phyloP scores from a whole-genome alignment of 2,113 vertebrate genomes.

The Telmatochromis sp. region DNA sequence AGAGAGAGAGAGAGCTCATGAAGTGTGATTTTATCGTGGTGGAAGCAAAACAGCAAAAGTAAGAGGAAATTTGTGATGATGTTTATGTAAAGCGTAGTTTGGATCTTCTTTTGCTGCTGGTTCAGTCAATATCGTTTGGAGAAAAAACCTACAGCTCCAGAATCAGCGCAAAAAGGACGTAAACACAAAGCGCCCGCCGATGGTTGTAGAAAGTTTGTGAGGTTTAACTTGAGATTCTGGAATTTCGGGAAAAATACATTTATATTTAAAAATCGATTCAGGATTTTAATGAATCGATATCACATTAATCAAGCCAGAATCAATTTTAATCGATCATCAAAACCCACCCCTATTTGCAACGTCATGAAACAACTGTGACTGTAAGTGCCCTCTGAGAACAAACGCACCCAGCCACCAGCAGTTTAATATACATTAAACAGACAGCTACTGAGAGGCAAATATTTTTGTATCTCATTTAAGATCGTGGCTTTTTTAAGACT shows the following conservation, averaged over 20 bases:
- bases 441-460: not conserved
- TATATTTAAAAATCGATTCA: not conserved
- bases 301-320: not conserved
- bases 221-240: not conserved
- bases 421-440: not conserved
- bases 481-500: not conserved
- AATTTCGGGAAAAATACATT: rapidly evolving
- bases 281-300: not conserved
- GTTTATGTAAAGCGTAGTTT: not conserved
- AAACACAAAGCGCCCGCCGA: rapidly evolving
- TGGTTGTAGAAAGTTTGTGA: not conserved
- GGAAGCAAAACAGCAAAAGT: not conserved
- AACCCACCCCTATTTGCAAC: not conserved
- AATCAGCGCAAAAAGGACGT: not conserved
- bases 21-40: not conserved
- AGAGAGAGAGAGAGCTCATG: not conserved
- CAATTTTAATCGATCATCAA: rapidly evolving
- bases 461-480: not conserved
- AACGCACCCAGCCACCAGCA: not conserved
- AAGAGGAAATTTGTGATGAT: rapidly evolving
- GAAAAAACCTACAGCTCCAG: not conserved
- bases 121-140: not conserved
- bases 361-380: not conserved
- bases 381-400: not conserved
- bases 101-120: rapidly evolving